Conservation (phyloP, 1,140 invertebrate genomes). For the Aphaenogaster ashmeadi region DNA sequence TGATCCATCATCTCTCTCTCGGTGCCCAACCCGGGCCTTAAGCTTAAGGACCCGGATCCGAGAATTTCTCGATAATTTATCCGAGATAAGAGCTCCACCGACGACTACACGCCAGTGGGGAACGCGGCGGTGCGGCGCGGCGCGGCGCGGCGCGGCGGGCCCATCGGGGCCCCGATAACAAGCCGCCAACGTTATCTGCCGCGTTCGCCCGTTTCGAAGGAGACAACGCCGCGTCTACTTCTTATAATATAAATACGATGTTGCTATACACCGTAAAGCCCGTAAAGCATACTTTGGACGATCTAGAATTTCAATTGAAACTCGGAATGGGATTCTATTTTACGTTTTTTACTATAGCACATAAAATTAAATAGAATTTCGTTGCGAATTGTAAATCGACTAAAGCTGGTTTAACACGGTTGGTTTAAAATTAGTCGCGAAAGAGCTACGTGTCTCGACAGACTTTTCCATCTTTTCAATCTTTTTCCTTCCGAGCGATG, state of each 20-base stretch:
- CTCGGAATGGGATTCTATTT: not conserved
- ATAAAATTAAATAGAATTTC: not conserved
- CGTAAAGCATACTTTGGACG: not conserved
- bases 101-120: not conserved
- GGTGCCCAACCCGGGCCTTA: conserved; percentile 31
- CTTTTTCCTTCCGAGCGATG: not conserved
- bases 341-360: not conserved
- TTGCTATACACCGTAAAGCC: not conserved
- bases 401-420: not conserved
- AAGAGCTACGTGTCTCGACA: not conserved
- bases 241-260: conserved; percentile 1
- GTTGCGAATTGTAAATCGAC: not conserved
- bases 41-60: conserved; percentile 65
- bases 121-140: not conserved
- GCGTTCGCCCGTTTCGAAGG: not conserved
- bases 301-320: not conserved
- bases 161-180: conserved; percentile 40
- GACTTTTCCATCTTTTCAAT: not conserved
- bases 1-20: conserved; percentile 68
- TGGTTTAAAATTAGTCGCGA: not conserved
- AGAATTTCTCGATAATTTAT: conserved; percentile 68
- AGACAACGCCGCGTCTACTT: not conserved
- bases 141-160: too few relatives aligned
- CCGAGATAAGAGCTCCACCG: conserved; percentile 56
- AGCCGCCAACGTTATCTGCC: conserved; percentile 22